Evolutionary conservation across 2,113 vertebrate species (phyloP), one percentile per base, ranked within the genome.

Genomic region (Oceanodroma tethys): DNA sequence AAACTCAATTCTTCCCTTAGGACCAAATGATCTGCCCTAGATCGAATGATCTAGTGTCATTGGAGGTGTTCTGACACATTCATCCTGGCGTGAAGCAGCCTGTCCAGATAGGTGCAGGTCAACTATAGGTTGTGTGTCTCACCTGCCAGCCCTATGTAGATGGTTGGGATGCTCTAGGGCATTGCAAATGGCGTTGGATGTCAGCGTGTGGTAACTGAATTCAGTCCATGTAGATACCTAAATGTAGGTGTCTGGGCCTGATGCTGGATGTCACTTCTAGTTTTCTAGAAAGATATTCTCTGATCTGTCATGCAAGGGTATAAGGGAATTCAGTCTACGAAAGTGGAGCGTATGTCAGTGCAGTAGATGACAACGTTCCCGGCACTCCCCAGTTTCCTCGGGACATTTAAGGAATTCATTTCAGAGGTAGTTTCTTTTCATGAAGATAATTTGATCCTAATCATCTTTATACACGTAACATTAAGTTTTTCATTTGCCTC

Each of bases 401-500:
- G 82, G 71, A 88, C 42, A 40, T 93, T 92, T 81, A 67, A 70
- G 63, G 53, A 76, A 80, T 80, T 93, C 20, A 74, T 88, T 97
- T 95, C 67, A 16, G 2, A 94, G 71, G 79, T 85, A 88, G 45
- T 85, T 94, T 90, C 90, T 88, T 88, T 70, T 92, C 66, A 47
- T 62, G 90, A 11, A 30, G 1, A 1, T 74, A 75, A 87, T 89
- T 94, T 75, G 76, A 68, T 92, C 36, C 73, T 93, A 81, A 94
- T 94, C 67, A 81, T 86, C 75, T 86, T 88, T 90, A 55, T 93
- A 71, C 72, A 82, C 4, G 11, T 94, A 90, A 88, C 93, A 93
- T 95, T 93, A 93, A 78, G 88, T 90, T 97, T 92, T 90, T 70
- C 30, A 20, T 94, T 95, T 95, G 85, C 95, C 80, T 93, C 88